phyloP scores from a whole-genome alignment of 2,797 vertebrate species.

The Naso thynnoides region DNA sequence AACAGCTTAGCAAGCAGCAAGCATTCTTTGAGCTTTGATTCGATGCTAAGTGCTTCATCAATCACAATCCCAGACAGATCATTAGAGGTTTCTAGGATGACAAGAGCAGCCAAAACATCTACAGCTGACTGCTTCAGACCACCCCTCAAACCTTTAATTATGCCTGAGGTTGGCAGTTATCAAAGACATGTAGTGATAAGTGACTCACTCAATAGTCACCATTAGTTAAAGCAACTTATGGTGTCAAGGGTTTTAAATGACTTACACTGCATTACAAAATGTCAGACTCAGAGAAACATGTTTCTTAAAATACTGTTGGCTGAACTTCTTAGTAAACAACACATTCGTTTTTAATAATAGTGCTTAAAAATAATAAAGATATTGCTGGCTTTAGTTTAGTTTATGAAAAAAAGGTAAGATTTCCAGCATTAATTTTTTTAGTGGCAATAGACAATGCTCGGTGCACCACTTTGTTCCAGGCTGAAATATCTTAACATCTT shows the following conservation, averaged over 20 bases:
- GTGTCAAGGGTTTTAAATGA: slow-evolving; percentile 61
- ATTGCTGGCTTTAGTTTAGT: background rate
- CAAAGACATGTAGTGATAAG: slow-evolving; percentile 74
- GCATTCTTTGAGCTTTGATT: slow-evolving; percentile 72
- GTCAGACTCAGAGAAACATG: slow-evolving; percentile 12
- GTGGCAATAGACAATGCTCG: too few species aligned
- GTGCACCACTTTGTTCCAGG: too few species aligned
- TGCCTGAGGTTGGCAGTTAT: slow-evolving; percentile 68
- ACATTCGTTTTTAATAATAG: background rate
- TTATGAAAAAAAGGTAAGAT: background rate
- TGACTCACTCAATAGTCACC: slow-evolving; percentile 66
- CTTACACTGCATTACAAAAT: slow-evolving; percentile 15
- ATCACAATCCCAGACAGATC: slow-evolving; percentile 80
- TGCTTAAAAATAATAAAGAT: background rate
- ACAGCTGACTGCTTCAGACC: slow-evolving; percentile 72
- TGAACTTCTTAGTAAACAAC: background rate
- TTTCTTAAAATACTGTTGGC: background rate
- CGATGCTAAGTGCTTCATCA: slow-evolving; percentile 82
- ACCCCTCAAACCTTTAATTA: slow-evolving; percentile 80
- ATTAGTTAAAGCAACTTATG: slow-evolving; percentile 72
- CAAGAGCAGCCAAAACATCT: slow-evolving; percentile 76
- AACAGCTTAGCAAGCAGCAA: slow-evolving; percentile 75
- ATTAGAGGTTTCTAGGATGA: slow-evolving; percentile 80
- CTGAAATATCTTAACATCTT: background rate
- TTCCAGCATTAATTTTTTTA: background rate